Conservation (phyloP, 2,797 vertebrate species). For the Aotus griseimembra region DNA sequence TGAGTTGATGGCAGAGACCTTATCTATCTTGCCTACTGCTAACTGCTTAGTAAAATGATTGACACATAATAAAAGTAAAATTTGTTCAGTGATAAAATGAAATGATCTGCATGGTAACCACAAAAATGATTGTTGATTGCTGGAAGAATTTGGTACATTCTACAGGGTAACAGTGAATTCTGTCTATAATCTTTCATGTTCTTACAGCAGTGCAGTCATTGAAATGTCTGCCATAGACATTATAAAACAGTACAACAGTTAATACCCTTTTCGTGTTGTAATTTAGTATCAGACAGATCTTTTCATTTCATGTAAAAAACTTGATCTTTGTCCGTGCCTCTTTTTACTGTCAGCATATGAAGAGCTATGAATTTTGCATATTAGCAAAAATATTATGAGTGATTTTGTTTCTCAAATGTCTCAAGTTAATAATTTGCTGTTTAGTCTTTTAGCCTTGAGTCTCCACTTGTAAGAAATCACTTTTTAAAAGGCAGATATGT, state of each 20-base stretch:
- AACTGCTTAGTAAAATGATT: not conserved
- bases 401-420: slow-evolving; percentile 14
- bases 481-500: not conserved
- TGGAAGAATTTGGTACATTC: not conserved
- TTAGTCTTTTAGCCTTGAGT: not conserved
- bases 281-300: slow-evolving; percentile 41
- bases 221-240: not conserved
- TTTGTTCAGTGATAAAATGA: not conserved
- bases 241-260: not conserved
- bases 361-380: not conserved
- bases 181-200: not conserved
- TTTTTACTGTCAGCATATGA: slow-evolving; percentile 11
- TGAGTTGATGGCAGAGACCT: not conserved
- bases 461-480: not conserved
- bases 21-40: not conserved
- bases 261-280: not conserved
- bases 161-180: not conserved
- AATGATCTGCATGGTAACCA: not conserved
- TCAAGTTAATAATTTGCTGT: not conserved
- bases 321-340: not conserved
- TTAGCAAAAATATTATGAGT: not conserved
- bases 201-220: rapidly evolving
- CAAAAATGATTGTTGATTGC: not conserved
- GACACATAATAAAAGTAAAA: not conserved
- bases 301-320: slow-evolving; percentile 43